Conservation (phyloP, 2,113 vertebrate species). For the Ondatra zibethicus region DNA sequence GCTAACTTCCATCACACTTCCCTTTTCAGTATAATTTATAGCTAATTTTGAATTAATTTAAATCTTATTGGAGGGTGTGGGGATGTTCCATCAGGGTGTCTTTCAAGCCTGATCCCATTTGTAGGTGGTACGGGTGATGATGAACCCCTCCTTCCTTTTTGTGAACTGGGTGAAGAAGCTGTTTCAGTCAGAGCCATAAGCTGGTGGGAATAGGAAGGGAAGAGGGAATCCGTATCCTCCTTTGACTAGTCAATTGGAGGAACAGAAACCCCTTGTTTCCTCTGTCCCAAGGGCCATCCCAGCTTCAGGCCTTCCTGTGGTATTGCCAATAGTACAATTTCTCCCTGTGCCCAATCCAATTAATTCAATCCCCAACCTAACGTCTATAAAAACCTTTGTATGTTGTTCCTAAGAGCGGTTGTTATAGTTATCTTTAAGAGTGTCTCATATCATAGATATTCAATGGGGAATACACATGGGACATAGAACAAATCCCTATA, state of each 20-base stretch:
- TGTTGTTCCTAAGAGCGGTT: background rate
- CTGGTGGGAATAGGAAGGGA: no score
- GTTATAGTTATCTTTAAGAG: background rate
- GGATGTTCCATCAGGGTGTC: no score
- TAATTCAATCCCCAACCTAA: background rate
- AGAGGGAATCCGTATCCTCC: no score
- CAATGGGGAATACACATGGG: background rate
- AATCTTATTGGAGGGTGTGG: background rate
- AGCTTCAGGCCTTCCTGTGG: background rate
- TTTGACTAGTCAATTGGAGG: background rate
- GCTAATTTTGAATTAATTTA: constrained; percentile 38
- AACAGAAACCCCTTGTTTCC: accelerated
- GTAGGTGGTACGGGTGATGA: background rate
- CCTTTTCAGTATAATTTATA: constrained; percentile 22
- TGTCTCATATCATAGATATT: background rate
- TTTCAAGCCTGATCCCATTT: background rate
- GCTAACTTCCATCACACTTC: background rate
- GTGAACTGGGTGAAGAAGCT: background rate
- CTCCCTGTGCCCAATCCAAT: background rate
- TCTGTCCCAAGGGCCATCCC: accelerated
- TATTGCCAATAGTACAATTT: background rate
- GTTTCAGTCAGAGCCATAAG: background rate
- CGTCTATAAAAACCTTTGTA: no score
- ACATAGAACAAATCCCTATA: background rate
- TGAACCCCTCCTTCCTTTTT: background rate